Evolutionary conservation across 2,888 invertebrate genomes (phyloP), one percentile per base, ranked within the genome.

Genomic region (Parapristionchus giblindavisi): DNA sequence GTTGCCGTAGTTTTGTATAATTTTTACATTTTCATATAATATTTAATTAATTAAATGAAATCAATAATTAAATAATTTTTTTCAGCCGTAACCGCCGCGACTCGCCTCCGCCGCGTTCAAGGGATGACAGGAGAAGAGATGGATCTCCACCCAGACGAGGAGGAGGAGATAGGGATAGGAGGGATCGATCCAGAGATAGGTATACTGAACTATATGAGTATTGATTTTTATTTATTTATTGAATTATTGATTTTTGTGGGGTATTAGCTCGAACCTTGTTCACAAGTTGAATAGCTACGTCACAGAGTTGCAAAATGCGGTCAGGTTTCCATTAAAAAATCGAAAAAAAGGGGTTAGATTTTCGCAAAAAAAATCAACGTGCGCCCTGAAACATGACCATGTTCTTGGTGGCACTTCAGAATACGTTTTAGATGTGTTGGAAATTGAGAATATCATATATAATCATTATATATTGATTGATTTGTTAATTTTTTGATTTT

Each of bases 131-230:
- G 24, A 43, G 54, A 27, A 70, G 70, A 27, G 54, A 54, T n/a
- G 36, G 54, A 34, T 70, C 70, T 14, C 56, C 56, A 17, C 54
- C 70, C 11, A 51, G 38, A 34, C 65, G 43, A 32, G 48, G 66
- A 17, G 66, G 66, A 29, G 66, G 32, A 4, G 66, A 66, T 34
- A 29, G 66, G 29, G 66, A 66, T 36, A 66, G 66, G 34, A 48
- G 66, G 66, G 66, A 66, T 21, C 66, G 66, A 66, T 66, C 51
- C 29, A 66, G 51, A 32, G 51, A 66, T 24, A 63, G 63, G 63
- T 63, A 29, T 1, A 17, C 17, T 1, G 21, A 38, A 4, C 21
- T 36, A 8, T 36, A 5, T 32, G 29, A 61, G 36, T 36, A 40
- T 21, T 17, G 38, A 34, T 17, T 63, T 36, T 27, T 2, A 29